These are phyloP conservation scores for Pantala flavescens DNA, from an alignment of 1,140 invertebrate genomes.

Conservation along the genomic window DNA sequence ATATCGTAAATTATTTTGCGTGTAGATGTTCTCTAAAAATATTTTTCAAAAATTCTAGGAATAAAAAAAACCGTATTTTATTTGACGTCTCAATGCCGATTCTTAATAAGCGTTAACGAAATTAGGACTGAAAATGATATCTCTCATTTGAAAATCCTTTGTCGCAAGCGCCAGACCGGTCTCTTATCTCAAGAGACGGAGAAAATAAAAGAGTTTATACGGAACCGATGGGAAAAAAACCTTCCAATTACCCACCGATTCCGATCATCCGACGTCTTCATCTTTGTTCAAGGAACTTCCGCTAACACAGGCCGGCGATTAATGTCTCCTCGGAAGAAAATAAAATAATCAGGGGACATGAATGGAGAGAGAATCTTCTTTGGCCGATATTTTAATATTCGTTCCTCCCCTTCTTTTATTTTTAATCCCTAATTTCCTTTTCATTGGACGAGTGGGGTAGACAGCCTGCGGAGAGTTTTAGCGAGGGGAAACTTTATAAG, in stretches of 20 bases:
- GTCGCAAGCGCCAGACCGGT: too few relatives aligned
- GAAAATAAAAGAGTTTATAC: too few relatives aligned
- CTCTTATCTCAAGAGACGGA: too few relatives aligned
- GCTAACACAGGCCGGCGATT: background rate
- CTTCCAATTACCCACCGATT: background rate
- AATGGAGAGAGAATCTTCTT: background rate
- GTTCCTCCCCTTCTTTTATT: background rate
- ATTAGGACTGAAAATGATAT: too few relatives aligned
- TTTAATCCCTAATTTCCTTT: slow-evolving; percentile 10
- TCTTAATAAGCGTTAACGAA: too few relatives aligned
- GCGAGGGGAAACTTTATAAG: background rate
- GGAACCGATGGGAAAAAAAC: background rate
- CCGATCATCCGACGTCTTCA: background rate
- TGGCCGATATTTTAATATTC: background rate
- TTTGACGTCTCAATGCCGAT: too few relatives aligned
- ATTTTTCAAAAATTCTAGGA: too few relatives aligned
- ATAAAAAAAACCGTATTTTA: too few relatives aligned
- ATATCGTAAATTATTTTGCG: too few relatives aligned
- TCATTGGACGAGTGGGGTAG: slow-evolving; percentile 3
- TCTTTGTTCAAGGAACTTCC: background rate
- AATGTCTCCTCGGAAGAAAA: slow-evolving; percentile 1
- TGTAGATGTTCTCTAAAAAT: too few relatives aligned
- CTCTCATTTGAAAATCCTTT: too few relatives aligned
- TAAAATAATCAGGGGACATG: background rate
- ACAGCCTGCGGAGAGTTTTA: slow-evolving; percentile 3